phyloP scores from a whole-genome alignment of 2,113 vertebrate genomes.

The Gymnocephalus cernua region DNA sequence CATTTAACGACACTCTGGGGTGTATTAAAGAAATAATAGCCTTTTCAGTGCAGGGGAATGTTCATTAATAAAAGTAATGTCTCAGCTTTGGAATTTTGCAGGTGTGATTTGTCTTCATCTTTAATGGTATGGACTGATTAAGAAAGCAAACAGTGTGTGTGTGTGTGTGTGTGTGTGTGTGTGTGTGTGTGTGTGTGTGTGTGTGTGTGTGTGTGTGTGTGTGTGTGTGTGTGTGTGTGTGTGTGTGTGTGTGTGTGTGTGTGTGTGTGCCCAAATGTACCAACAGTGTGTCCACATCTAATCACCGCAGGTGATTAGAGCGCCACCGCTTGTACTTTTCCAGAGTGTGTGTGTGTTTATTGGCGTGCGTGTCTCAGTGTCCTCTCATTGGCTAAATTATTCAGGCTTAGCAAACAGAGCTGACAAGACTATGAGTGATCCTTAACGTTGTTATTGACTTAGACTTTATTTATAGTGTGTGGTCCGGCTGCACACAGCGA shows the following conservation, averaged over 20 bases:
- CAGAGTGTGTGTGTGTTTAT: constrained; percentile 43
- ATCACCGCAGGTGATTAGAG: constrained; percentile 46
- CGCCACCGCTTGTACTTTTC: constrained; percentile 41
- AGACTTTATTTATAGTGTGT: constrained; percentile 79
- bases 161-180: constrained; percentile 36
- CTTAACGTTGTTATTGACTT: constrained; percentile 73
- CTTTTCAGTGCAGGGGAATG: constrained; percentile 65
- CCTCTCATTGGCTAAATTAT: constrained; percentile 58
- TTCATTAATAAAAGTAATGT: constrained; percentile 77
- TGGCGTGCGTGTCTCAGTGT: constrained; percentile 12
- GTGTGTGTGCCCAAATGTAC: not conserved
- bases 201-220: constrained; percentile 27
- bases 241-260: constrained; percentile 21
- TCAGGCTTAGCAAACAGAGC: constrained; percentile 67
- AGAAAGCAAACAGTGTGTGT: constrained; percentile 75
- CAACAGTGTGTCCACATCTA: not conserved
- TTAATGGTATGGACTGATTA: constrained; percentile 77
- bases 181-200: constrained; percentile 20
- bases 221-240: constrained; percentile 38
- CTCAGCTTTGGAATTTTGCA: constrained; percentile 61
- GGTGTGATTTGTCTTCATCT: constrained; percentile 82
- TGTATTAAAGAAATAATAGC: constrained; percentile 68
- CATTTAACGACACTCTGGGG: constrained; percentile 68
- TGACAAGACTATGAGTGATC: constrained; percentile 76
- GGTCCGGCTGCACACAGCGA: constrained; percentile 53